phyloP scores from a whole-genome alignment of 2,113 vertebrate genomes.

The Gasterosteus nipponicus region DNA sequence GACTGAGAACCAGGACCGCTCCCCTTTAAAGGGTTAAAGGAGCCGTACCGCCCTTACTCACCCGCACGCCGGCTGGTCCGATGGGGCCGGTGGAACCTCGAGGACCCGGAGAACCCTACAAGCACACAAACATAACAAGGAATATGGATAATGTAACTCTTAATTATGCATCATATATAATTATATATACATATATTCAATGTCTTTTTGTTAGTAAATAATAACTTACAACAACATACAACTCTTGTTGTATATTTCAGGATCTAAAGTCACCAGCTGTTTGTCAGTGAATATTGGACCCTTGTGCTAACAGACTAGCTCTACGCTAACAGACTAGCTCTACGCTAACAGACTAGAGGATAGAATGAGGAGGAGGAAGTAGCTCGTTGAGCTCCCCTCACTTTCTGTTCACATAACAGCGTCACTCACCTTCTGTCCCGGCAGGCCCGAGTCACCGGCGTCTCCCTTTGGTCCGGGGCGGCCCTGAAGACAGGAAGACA shows the following conservation, averaged over 20 bases:
- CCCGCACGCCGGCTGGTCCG: slow-evolving; percentile 91
- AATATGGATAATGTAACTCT: too few relatives aligned
- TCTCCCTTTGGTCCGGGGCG: slow-evolving; percentile 95
- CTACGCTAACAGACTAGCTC: too few relatives aligned
- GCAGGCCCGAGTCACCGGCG: slow-evolving; percentile 89
- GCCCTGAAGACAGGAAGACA: slow-evolving; percentile 80
- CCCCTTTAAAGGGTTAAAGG: background rate
- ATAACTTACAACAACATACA: too few relatives aligned
- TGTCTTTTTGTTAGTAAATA: too few relatives aligned
- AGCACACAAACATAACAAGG: slow-evolving; percentile 24
- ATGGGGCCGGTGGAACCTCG: slow-evolving; percentile 86
- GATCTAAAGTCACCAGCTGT: too few relatives aligned
- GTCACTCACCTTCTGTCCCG: slow-evolving; percentile 86
- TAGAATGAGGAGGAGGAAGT: too few relatives aligned
- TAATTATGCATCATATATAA: too few relatives aligned
- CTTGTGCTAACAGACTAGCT: too few relatives aligned
- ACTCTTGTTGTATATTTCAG: too few relatives aligned
- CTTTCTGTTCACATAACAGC: slow-evolving; percentile 42
- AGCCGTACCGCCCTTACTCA: slow-evolving; percentile 67
- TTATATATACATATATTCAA: too few relatives aligned
- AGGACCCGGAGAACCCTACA: slow-evolving; percentile 88
- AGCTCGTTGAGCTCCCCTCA: slow-evolving; percentile 25
- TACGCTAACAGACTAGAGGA: too few relatives aligned
- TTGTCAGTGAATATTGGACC: too few relatives aligned
- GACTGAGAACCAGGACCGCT: slow-evolving; percentile 21